Evolutionary conservation across 2,888 invertebrate species (phyloP).

Genomic region (Cephus spinipes): DNA sequence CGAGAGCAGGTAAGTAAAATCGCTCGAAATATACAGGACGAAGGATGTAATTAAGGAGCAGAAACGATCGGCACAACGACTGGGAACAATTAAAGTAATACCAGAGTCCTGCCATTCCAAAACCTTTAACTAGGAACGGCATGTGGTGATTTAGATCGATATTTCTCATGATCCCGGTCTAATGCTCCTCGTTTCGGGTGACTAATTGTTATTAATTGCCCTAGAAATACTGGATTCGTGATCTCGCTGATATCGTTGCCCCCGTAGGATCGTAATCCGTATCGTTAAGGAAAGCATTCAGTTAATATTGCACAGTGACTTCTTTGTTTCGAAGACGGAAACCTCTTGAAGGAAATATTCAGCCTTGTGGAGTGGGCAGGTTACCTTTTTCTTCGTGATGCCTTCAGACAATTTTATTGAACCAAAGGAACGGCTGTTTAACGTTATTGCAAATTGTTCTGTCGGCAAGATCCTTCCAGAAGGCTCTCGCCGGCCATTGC

Average conservation of each 20-base stretch:
- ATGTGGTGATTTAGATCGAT: conserved; percentile 47
- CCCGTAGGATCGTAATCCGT: neutral
- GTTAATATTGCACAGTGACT: neutral
- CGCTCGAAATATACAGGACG: conserved; percentile 37
- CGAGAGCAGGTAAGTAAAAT: conserved; percentile 35
- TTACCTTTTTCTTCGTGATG: neutral
- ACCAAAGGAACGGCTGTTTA: neutral
- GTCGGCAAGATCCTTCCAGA: neutral
- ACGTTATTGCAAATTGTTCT: neutral
- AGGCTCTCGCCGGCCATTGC: neutral
- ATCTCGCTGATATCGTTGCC: neutral
- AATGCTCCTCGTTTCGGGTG: conserved; percentile 23
- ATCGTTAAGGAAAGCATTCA: neutral
- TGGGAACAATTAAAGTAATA: conserved; percentile 58
- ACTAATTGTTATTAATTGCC: conserved; percentile 49
- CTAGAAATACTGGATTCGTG: neutral
- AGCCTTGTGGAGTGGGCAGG: neutral
- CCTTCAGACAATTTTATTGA: neutral
- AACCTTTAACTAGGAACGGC: conserved; percentile 38
- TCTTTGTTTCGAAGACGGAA: neutral
- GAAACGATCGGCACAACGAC: conserved; percentile 36
- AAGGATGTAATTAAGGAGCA: conserved; percentile 51
- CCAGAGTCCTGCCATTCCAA: conserved; percentile 29
- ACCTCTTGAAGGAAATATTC: neutral
- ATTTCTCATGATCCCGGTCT: conserved; percentile 26